These are phyloP conservation scores for Drosophila mimica DNA, from an alignment of 2,888 invertebrate genomes.

Conservation along the genomic window DNA sequence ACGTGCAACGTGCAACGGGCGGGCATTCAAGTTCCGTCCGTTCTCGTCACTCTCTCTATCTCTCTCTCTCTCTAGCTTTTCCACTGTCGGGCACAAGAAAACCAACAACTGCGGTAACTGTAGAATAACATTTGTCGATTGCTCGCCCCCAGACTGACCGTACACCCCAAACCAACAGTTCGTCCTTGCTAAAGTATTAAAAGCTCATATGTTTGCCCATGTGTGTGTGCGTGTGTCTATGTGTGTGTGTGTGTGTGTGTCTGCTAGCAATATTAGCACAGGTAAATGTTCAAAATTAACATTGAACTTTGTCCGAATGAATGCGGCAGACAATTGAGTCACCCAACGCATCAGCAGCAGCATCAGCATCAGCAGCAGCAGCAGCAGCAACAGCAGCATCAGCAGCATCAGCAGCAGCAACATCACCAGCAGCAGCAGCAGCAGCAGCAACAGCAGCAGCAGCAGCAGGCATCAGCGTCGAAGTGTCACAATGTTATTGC, in stretches of 20 bases:
- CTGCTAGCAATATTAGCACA: constrained; percentile 73
- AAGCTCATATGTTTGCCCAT: constrained; percentile 42
- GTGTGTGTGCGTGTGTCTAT: not conserved
- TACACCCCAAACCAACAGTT: constrained; percentile 15
- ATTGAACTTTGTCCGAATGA: constrained; percentile 75
- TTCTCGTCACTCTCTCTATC: not conserved
- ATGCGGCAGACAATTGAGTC: constrained; percentile 45
- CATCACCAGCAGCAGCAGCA: constrained; percentile 12
- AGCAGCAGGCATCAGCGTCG: constrained; percentile 27
- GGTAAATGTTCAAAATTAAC: constrained; percentile 81
- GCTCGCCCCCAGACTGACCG: constrained; percentile 12
- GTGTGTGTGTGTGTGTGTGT: constrained; percentile 34
- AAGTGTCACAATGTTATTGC: constrained; percentile 74
- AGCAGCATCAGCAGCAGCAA: constrained; percentile 17
- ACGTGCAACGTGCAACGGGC: not conserved
- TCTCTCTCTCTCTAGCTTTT: not conserved
- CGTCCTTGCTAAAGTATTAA: constrained; percentile 51
- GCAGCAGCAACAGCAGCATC: constrained; percentile 15
- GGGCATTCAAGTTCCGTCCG: not conserved
- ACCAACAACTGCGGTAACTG: constrained; percentile 76
- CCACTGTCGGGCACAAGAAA: constrained; percentile 47
- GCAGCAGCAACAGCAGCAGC: constrained; percentile 12
- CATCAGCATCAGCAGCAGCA: constrained; percentile 13
- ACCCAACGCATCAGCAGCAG: constrained; percentile 12
- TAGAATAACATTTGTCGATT: constrained; percentile 68